Evolutionary conservation across 2,888 invertebrate genomes (phyloP), one percentile per base, ranked within the genome.

Genomic region (Eugnorisma glareosa): DNA sequence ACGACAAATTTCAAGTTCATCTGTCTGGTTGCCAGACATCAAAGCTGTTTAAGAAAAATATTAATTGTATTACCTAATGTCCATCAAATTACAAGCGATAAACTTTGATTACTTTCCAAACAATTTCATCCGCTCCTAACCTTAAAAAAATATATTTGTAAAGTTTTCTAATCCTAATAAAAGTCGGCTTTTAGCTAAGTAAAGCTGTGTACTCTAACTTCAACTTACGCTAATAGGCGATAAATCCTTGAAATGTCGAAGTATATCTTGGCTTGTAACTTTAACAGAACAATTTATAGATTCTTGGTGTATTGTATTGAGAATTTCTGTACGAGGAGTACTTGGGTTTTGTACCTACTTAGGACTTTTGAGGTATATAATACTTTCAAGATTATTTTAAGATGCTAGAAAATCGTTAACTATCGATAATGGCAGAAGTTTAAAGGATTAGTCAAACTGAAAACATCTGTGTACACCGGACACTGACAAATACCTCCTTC

Each of bases 211-310:
- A 37, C 76, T 72, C 28, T 73, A 59, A 73, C 68, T 85, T 85
- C 43, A 85, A 82, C 51, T 85, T 85, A 82, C 43, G 57, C 45
- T 82, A 82, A 69, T 77, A 69, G 78, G 3, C 67, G 61, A 73
- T 85, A 83, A 82, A 83, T 85, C 72, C 31, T 69, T 37, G 54
- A 57, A 63, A 73, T 67, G 77, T 82, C 83, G 66, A 83, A 77
- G 67, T 85, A 85, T 83, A 83, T 82, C 86, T 83, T 35, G 45
- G 61, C 72, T 31, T 59, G 82, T 67, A 73, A 85, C 82, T 82
- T 76, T 67, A 69, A 40, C 85, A 43, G 51, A 73, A 77, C 63
- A 70, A 82, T 83, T 85, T 77, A 77, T 83, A 67, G 77, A 73
- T 69, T 82, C 59, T 35, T 69, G 59, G 28, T 75, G 64, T 73